A percentile compares a stretch with the other conserved stretches of the same genome.
Conservation (phyloP, 2,113 vertebrate species). For the Thunnus maccoyii region DNA sequence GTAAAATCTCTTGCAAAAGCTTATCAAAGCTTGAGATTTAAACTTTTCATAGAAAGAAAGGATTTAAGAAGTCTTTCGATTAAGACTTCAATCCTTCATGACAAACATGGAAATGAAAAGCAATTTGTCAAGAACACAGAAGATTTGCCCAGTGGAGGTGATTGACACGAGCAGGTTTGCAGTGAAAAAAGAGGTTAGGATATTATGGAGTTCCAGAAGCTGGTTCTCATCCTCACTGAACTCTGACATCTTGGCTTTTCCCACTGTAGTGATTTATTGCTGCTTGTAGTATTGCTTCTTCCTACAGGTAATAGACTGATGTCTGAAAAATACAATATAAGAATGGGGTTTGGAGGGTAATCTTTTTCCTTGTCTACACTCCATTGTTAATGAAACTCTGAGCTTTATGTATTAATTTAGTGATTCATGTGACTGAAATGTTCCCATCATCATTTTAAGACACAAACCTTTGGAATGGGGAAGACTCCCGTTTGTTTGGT, state of each 20-base stretch:
- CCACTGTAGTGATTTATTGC: constrained; percentile 33
- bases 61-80: constrained; percentile 16
- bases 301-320: constrained; percentile 32
- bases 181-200: constrained; percentile 51
- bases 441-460: background rate
- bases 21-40: constrained; percentile 4
- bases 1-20: constrained; percentile 29
- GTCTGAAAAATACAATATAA: constrained; percentile 11
- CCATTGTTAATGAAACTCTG: background rate
- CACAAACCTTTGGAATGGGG: background rate
- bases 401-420: background rate
- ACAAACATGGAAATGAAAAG: constrained; percentile 37
- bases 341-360: background rate
- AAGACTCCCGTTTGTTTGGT: background rate
- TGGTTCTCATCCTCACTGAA: constrained; percentile 53
- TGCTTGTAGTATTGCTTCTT: constrained; percentile 38
- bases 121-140: constrained; percentile 53
- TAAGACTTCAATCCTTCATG: background rate
- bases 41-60: constrained; percentile 1
- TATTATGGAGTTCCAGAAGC: constrained; percentile 57
- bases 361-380: background rate
- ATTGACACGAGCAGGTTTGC: constrained; percentile 69
- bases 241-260: constrained; percentile 45
- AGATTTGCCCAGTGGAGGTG: constrained; percentile 52
- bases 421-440: background rate